Conservation (phyloP, 2,113 vertebrate species). For the Atrichornis clamosus region DNA sequence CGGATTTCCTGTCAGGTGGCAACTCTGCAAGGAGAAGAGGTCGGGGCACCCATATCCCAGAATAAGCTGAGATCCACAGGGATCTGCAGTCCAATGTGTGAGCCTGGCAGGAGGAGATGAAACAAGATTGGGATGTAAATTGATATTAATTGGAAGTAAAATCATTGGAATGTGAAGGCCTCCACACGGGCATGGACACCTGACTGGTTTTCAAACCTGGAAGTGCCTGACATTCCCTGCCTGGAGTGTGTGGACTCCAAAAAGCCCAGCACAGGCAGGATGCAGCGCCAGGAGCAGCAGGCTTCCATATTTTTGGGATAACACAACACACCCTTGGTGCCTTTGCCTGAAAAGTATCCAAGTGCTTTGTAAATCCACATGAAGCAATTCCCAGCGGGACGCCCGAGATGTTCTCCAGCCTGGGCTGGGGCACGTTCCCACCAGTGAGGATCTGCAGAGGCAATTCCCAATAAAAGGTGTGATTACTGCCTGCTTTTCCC, state of each 20-base stretch:
- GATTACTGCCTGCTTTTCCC: not conserved
- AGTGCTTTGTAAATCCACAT: not conserved
- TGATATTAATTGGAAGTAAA: not conserved
- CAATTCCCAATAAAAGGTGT: not conserved
- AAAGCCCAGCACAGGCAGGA: not conserved
- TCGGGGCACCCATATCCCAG: not conserved
- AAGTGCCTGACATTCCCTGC: not conserved
- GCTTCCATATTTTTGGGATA: not conserved
- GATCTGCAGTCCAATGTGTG: not conserved
- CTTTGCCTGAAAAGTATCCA: not conserved
- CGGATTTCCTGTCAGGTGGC: not conserved
- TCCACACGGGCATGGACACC: not conserved
- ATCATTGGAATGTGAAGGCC: not conserved
- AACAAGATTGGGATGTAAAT: not conserved
- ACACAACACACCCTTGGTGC: not conserved
- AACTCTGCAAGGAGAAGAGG: not conserved
- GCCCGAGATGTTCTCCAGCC: not conserved
- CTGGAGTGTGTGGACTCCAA: not conserved
- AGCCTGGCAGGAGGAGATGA: not conserved
- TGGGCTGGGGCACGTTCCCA: not conserved
- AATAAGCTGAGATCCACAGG: not conserved
- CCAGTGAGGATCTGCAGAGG: not conserved
- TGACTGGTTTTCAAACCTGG: not conserved
- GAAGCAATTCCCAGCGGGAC: not conserved
- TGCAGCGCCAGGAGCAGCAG: not conserved